Conservation (phyloP, 2,113 vertebrate genomes). For the Haplochromis vanheusdeni region DNA sequence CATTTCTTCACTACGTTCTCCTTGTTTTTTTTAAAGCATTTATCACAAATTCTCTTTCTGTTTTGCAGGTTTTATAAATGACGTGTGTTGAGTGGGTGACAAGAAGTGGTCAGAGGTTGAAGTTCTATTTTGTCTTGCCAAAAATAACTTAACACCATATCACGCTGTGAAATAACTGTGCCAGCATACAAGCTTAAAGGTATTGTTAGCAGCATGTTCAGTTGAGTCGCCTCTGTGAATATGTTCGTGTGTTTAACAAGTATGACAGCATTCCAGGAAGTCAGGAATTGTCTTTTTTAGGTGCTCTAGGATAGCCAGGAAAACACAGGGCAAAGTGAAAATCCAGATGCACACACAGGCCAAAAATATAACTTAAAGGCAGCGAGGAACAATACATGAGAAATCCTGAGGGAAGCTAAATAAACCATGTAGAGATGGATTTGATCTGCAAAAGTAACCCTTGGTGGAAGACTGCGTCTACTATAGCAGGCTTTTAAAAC, state of each 20-base stretch:
- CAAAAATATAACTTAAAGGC: conserved; percentile 60
- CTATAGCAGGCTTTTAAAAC: neutral
- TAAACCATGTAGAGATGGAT: conserved; percentile 1
- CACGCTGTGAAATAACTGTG: conserved; percentile 11
- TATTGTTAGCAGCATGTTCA: neutral
- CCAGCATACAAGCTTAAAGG: neutral
- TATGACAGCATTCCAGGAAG: conserved; percentile 54
- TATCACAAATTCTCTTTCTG: neutral
- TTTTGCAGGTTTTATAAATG: neutral
- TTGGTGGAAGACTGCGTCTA: neutral
- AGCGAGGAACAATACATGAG: conserved; percentile 49
- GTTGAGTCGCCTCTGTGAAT: conserved; percentile 10
- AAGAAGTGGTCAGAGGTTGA: neutral
- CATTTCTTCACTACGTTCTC: neutral
- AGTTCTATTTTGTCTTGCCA: neutral
- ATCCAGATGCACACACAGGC: conserved; percentile 28
- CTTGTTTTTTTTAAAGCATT: neutral
- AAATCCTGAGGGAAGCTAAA: conserved; percentile 29
- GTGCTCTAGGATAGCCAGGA: conserved; percentile 22
- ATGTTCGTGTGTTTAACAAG: conserved; percentile 46
- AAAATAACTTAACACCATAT: conserved; percentile 3
- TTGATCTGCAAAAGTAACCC: neutral
- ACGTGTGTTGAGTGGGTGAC: neutral
- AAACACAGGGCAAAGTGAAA: conserved; percentile 44
- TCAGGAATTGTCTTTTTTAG: conserved; percentile 47